Percentiles rank a stretch among this genome's conserved stretches.
Conservation (phyloP, 2,113 vertebrate genomes). For the Pao palembangensis region DNA sequence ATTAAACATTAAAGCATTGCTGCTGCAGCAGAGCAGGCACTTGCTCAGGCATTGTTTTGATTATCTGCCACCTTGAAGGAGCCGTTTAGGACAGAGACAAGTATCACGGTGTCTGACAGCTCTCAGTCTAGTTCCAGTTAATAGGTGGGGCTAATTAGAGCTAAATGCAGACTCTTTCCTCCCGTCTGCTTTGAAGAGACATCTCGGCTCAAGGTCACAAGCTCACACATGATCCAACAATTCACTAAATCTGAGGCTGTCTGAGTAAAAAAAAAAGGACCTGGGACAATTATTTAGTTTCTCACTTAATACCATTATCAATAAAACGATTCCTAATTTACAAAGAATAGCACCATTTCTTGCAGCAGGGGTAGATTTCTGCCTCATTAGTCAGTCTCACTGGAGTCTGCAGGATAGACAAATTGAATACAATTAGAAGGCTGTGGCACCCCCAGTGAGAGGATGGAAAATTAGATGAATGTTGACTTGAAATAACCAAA, state of each 20-base stretch:
- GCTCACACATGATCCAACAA: constrained; percentile 34
- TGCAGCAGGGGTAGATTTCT: constrained; percentile 5
- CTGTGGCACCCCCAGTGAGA: background rate
- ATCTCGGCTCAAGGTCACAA: background rate
- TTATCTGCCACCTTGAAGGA: constrained; percentile 49
- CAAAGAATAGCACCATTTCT: constrained; percentile 57
- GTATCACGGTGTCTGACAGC: constrained; percentile 58
- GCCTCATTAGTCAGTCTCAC: constrained; percentile 35
- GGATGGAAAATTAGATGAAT: background rate
- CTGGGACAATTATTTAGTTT: constrained; percentile 22
- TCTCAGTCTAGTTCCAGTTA: constrained; percentile 51
- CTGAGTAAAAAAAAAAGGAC: constrained; percentile 43
- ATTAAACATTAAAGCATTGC: constrained; percentile 58
- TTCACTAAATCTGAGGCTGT: constrained; percentile 28
- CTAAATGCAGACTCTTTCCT: constrained; percentile 17
- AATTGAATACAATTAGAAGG: constrained; percentile 33
- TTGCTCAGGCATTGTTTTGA: constrained; percentile 33
- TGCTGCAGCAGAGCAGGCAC: constrained; percentile 35
- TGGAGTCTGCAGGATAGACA: constrained; percentile 20
- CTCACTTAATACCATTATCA: constrained; percentile 71
- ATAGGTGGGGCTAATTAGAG: constrained; percentile 64
- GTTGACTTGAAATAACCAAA: background rate
- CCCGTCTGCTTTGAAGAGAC: constrained; percentile 33
- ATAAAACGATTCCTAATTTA: constrained; percentile 67
- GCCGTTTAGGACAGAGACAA: constrained; percentile 51